phyloP scores from a whole-genome alignment of 2,888 invertebrate species.

The Chymomyza fuscimana region DNA sequence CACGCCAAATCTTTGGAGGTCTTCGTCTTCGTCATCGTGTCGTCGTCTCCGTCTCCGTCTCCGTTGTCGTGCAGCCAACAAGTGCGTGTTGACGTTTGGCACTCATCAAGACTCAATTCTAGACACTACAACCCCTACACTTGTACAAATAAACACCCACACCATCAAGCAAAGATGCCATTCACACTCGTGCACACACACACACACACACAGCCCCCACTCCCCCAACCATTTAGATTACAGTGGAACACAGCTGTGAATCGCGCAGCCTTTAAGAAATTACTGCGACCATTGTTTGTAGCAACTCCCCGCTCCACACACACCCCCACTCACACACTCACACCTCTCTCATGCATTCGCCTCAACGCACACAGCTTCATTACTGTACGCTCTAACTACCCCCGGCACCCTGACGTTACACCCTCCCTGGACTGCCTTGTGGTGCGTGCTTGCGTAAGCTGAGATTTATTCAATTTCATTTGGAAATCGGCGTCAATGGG shows the following conservation, averaged over 20 bases:
- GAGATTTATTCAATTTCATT: conserved; percentile 73
- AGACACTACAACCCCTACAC: background rate
- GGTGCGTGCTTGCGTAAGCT: conserved; percentile 40
- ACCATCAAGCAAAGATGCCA: background rate
- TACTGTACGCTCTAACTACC: conserved; percentile 26
- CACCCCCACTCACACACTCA: conserved; percentile 20
- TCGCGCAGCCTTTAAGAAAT: conserved; percentile 53
- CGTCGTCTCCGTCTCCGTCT: no score
- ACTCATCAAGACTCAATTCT: background rate
- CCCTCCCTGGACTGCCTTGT: background rate
- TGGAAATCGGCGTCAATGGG: conserved; percentile 61
- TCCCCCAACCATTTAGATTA: conserved; percentile 22
- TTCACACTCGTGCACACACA: background rate
- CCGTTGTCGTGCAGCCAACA: conserved; percentile 14
- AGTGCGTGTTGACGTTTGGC: conserved; percentile 49
- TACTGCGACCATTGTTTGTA: conserved; percentile 54
- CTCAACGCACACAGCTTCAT: conserved; percentile 50
- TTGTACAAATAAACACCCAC: background rate
- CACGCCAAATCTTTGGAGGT: background rate
- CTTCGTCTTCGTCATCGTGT: background rate
- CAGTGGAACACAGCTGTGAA: conserved; percentile 45
- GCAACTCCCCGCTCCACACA: conserved; percentile 28
- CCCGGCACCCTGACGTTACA: background rate
- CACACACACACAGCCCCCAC: background rate
- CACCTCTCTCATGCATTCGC: conserved; percentile 9